Conservation (phyloP, 2,113 vertebrate genomes). For the Trogon melanurus region DNA sequence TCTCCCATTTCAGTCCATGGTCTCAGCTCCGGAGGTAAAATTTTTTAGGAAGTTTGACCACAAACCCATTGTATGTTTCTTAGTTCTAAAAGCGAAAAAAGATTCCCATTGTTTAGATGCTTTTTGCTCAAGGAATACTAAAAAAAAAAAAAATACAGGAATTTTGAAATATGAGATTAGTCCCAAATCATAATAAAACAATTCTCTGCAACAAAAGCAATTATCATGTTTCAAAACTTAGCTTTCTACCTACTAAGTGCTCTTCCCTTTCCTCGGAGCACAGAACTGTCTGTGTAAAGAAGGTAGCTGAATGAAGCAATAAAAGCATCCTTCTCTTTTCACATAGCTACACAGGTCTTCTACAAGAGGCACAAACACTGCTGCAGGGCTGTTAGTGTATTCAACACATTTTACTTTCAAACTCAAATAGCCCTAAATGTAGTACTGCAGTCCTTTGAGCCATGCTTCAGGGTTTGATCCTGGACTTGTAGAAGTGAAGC, state of each 20-base stretch:
- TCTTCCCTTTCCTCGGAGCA: neutral
- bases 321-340: neutral
- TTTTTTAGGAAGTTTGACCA: conserved; percentile 32
- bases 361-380: neutral
- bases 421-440: neutral
- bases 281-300: neutral
- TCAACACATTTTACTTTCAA: neutral
- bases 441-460: neutral
- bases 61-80: neutral
- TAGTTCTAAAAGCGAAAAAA: neutral
- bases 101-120: neutral
- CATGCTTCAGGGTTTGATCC: neutral
- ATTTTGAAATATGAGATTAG: neutral
- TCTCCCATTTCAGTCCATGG: conserved; percentile 49
- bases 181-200: neutral
- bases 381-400: neutral
- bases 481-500: neutral
- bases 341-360: neutral
- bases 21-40: conserved; percentile 30
- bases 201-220: neutral
- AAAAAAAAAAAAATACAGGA: neutral
- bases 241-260: neutral
- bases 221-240: neutral
- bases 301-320: neutral
- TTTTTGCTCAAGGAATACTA: neutral